These are phyloP conservation scores for Panurus biarmicus DNA, from an alignment of 2,113 vertebrate genomes.

Conservation along the genomic window DNA sequence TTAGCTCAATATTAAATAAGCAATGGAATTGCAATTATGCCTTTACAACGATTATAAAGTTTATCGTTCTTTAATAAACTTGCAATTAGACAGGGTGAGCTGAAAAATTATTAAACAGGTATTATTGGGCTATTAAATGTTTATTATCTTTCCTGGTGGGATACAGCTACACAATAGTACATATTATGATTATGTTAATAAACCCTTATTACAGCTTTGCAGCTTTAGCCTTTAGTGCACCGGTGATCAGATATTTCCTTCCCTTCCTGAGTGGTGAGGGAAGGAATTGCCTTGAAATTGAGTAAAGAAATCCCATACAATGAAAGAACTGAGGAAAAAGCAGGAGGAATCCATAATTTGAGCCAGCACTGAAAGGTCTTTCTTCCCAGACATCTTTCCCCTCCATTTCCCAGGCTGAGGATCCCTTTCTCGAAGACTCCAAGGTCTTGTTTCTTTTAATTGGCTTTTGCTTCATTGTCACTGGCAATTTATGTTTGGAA, in stretches of 20 bases:
- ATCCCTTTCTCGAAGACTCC: background rate
- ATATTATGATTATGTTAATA: conserved; percentile 24
- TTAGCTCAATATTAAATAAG: conserved; percentile 74
- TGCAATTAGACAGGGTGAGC: conserved; percentile 64
- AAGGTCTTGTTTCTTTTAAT: background rate
- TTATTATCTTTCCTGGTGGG: conserved; percentile 65
- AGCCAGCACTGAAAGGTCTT: background rate
- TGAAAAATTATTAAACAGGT: conserved; percentile 73
- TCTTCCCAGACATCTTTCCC: background rate
- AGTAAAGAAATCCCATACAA: background rate
- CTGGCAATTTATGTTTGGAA: rapidly evolving
- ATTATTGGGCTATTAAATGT: conserved; percentile 70
- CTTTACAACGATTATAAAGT: conserved; percentile 69
- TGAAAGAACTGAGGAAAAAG: background rate
- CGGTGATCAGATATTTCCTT: background rate
- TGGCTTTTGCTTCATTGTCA: background rate
- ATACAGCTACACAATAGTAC: background rate
- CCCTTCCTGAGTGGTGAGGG: background rate
- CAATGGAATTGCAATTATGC: conserved; percentile 68
- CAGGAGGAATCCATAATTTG: background rate
- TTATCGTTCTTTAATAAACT: conserved; percentile 76
- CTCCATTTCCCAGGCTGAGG: background rate
- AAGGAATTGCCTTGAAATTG: background rate
- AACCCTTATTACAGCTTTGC: conserved; percentile 30
- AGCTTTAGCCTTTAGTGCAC: background rate